Evolutionary conservation across 2,888 invertebrate genomes (phyloP).

Genomic region (Aphrophora alni): DNA sequence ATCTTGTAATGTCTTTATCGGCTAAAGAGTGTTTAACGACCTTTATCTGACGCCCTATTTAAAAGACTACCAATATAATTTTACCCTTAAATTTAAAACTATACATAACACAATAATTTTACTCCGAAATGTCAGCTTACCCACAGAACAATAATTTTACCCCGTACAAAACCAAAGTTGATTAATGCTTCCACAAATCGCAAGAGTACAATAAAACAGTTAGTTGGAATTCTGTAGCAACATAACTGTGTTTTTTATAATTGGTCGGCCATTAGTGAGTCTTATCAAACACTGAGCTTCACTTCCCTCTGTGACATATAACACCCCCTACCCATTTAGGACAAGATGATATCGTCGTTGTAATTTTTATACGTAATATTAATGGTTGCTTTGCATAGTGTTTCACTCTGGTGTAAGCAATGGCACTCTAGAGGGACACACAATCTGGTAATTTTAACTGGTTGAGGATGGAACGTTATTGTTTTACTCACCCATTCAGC

Average conservation of each 20-base stretch:
- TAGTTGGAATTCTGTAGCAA: neutral
- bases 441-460: neutral
- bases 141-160: too few species aligned
- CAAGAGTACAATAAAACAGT: neutral
- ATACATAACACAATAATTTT: too few species aligned
- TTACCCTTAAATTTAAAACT: too few species aligned
- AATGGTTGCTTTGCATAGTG: neutral
- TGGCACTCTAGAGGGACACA: neutral
- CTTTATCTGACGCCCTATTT: too few species aligned
- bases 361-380: neutral
- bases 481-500: neutral
- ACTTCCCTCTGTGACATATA: neutral
- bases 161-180: neutral
- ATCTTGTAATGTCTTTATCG: too few species aligned
- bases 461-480: neutral
- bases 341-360: neutral
- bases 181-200: neutral
- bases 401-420: neutral
- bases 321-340: neutral
- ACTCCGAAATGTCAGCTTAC: too few species aligned
- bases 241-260: neutral
- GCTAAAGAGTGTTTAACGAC: too few species aligned
- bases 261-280: neutral
- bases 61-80: too few species aligned
- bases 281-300: neutral